Conservation (phyloP, 2,797 vertebrate species). For the Rhinichthys osculus region DNA sequence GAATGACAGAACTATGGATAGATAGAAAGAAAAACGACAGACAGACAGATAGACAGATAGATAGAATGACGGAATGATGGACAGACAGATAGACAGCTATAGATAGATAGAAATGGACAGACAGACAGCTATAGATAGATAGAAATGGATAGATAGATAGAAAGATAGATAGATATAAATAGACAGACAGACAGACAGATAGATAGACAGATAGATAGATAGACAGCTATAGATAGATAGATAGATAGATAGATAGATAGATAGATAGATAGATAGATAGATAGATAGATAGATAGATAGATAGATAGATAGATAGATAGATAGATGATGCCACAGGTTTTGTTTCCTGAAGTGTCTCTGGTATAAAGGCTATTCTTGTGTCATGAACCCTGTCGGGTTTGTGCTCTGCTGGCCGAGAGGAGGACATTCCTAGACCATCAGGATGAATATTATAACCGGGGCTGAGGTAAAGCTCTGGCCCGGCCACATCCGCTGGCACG, state of each 20-base stretch:
- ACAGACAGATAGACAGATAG: accelerated
- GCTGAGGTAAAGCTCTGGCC: constrained; percentile 57
- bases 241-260: background rate
- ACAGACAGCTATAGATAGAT: background rate
- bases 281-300: background rate
- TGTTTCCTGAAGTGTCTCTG: background rate
- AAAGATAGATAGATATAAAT: background rate
- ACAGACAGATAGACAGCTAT: too few species aligned
- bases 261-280: background rate
- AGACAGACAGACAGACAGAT: background rate
- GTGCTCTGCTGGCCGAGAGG: constrained; percentile 33
- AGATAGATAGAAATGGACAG: background rate
- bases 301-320: background rate
- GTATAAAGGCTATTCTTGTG: constrained; percentile 13
- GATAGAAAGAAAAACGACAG: background rate
- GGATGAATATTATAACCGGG: constrained; percentile 64
- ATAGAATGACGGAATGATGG: too few species aligned
- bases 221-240: background rate
- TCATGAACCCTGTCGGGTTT: constrained; percentile 25
- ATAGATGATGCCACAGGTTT: too few species aligned
- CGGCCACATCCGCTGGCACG: constrained; percentile 59
- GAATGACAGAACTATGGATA: too few species aligned
- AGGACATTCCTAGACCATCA: constrained; percentile 63
- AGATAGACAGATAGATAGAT: background rate
- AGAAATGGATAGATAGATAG: background rate